These are phyloP conservation scores for Cirrhinus molitorella DNA, from an alignment of 2,797 vertebrate genomes.

Conservation along the genomic window DNA sequence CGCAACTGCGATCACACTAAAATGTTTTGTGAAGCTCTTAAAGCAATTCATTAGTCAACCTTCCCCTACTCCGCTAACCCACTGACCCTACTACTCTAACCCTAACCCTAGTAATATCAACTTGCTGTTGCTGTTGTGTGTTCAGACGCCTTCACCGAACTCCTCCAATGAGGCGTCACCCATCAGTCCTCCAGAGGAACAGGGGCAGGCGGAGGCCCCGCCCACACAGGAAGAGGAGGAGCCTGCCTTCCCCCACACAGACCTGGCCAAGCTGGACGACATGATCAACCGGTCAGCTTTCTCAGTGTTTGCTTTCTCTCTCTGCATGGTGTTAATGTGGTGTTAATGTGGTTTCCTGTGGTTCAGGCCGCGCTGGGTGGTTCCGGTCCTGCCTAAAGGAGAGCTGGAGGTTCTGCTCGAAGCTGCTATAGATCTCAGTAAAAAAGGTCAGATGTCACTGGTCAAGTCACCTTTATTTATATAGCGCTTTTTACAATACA, in stretches of 20 bases:
- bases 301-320: background rate
- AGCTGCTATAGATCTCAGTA: constrained; percentile 99
- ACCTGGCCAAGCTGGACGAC: constrained; percentile 98
- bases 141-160: constrained; percentile 92
- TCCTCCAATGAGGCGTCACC: constrained; percentile 99
- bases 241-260: constrained; percentile 97
- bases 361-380: constrained; percentile 96
- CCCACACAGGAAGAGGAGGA: constrained; percentile 94
- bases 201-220: constrained; percentile 88
- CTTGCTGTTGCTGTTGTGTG: constrained; percentile 7
- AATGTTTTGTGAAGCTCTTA: too few relatives aligned
- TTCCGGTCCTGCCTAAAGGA: constrained; percentile 99
- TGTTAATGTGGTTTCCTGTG: background rate
- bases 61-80: background rate
- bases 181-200: constrained; percentile 94
- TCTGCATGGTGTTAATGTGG: background rate
- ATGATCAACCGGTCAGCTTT: constrained; percentile 95
- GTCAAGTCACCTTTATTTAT: too few relatives aligned
- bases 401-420: constrained; percentile 99
- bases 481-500: too few relatives aligned
- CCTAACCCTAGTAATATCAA: too few relatives aligned
- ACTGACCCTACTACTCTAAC: background rate
- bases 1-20: too few relatives aligned
- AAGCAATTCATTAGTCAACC: background rate
- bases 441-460: constrained; percentile 89